Percentiles rank a stretch among this genome's conserved stretches.
These are phyloP conservation scores for Cherax quadricarinatus DNA, from an alignment of 1,140 invertebrate genomes.

Conservation along the genomic window DNA sequence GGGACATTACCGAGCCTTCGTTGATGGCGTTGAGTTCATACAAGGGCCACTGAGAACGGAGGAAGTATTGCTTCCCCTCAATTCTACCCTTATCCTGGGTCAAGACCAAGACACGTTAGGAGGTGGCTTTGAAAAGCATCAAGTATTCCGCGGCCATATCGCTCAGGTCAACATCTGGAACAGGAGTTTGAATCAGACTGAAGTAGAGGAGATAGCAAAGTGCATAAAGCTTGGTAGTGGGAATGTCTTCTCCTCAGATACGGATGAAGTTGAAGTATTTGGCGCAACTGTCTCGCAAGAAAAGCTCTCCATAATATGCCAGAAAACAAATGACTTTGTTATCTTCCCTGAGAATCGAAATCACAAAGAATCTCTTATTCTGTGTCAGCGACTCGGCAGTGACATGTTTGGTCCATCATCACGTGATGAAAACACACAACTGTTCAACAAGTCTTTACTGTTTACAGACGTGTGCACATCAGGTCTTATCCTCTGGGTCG, in stretches of 20 bases:
- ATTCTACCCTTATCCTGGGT: constrained; percentile 28
- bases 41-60: constrained; percentile 11
- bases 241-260: constrained; percentile 48
- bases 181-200: constrained; percentile 11
- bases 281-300: neutral
- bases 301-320: neutral
- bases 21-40: neutral
- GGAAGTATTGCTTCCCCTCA: constrained; percentile 4
- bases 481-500: constrained; percentile 32
- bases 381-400: constrained; percentile 7
- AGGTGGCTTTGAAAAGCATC: constrained; percentile 23
- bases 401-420: constrained; percentile 18
- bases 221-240: neutral
- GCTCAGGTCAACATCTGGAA: constrained; percentile 55
- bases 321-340: neutral
- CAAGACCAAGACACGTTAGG: constrained; percentile 35
- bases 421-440: neutral
- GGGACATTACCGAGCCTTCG: constrained; percentile 33
- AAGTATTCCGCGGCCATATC: constrained; percentile 31
- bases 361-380: neutral
- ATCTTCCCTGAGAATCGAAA: constrained; percentile 29
- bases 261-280: constrained; percentile 33
- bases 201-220: constrained; percentile 18
- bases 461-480: constrained; percentile 19
- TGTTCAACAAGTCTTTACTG: constrained; percentile 12